Conservation (phyloP, 2,888 invertebrate species). For the Melieria picta region DNA sequence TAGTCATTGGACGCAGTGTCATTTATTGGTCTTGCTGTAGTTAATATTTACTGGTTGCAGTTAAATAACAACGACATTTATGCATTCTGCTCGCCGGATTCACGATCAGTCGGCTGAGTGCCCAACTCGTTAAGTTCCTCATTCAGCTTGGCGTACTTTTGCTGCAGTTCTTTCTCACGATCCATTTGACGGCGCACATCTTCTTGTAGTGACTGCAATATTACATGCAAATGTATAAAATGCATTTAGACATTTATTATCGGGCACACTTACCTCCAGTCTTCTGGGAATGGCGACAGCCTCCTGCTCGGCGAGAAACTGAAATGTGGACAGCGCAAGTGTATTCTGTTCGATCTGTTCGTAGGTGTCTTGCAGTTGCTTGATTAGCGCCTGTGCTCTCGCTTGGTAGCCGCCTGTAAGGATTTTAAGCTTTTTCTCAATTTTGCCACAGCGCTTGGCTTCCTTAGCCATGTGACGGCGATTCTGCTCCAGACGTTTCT, state of each 20-base stretch:
- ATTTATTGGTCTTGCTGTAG: too few relatives aligned
- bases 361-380: conserved; percentile 86
- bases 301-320: conserved; percentile 89
- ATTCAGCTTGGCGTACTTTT: conserved; percentile 80
- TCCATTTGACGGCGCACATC: conserved; percentile 93
- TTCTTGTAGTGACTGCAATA: conserved; percentile 81
- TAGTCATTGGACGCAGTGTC: too few relatives aligned
- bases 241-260: conserved; percentile 1
- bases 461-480: conserved; percentile 96
- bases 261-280: conserved; percentile 74
- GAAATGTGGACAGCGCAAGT: conserved; percentile 90
- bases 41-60: too few relatives aligned
- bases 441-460: conserved; percentile 95
- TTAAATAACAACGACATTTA: too few relatives aligned
- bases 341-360: conserved; percentile 92
- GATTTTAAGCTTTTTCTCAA: conserved; percentile 96
- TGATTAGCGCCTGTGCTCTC: conserved; percentile 84
- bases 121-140: conserved; percentile 66
- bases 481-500: conserved; percentile 92
- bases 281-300: conserved; percentile 89
- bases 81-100: too few relatives aligned
- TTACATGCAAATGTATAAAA: conserved; percentile 35
- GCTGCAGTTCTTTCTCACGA: conserved; percentile 88
- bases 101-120: too few relatives aligned
- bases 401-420: conserved; percentile 91